Evolutionary conservation across 2,888 invertebrate genomes (phyloP).

Genomic region (Rhagium mordax): DNA sequence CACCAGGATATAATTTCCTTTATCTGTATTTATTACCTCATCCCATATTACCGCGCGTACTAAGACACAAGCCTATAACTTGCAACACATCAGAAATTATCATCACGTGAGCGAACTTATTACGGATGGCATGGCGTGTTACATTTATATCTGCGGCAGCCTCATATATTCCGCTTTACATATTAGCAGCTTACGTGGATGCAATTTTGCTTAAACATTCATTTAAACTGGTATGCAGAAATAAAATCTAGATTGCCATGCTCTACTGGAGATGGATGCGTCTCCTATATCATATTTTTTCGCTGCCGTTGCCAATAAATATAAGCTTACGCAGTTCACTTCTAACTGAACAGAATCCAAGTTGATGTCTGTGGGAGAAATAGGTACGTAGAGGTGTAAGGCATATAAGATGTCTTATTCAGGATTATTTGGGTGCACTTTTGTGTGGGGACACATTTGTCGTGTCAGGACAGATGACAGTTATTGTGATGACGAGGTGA

Average conservation of each 20-base stretch:
- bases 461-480: too few relatives aligned
- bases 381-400: too few relatives aligned
- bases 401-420: too few relatives aligned
- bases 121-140: background rate
- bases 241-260: constrained; percentile 19
- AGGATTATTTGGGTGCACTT: too few relatives aligned
- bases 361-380: background rate
- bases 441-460: too few relatives aligned
- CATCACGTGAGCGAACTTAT: background rate
- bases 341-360: background rate
- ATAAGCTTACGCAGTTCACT: constrained; percentile 11
- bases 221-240: constrained; percentile 12
- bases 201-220: background rate
- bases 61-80: background rate
- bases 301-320: background rate
- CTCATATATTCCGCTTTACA: background rate
- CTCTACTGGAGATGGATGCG: constrained; percentile 16
- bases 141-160: background rate
- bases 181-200: constrained; percentile 3
- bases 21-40: background rate
- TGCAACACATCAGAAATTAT: background rate
- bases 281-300: constrained; percentile 1
- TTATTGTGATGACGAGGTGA: too few relatives aligned
- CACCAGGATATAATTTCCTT: background rate
- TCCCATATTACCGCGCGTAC: background rate